Evolutionary conservation across 2,888 invertebrate species (phyloP).

Genomic region (Pristionchus japonicus): DNA sequence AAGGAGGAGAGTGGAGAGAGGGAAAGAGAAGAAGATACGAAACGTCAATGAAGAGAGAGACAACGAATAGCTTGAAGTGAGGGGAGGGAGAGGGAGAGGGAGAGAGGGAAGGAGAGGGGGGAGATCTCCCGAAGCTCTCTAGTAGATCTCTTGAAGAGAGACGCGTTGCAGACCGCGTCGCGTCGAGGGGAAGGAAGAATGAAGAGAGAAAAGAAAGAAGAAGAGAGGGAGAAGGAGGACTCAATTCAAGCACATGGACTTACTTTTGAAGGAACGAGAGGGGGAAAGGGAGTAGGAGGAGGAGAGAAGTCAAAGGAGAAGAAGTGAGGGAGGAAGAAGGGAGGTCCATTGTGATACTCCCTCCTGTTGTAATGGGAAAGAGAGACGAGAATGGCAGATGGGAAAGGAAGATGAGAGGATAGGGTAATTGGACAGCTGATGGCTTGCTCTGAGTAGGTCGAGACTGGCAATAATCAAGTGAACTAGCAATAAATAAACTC

Average conservation of each 20-base stretch:
- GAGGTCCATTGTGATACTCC: not conserved
- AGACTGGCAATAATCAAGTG: too few species aligned
- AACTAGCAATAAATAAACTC: too few species aligned
- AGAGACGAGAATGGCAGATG: not conserved
- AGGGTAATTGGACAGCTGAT: not conserved
- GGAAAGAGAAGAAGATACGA: not conserved
- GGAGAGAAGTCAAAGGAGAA: constrained; percentile 45
- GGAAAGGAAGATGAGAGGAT: not conserved
- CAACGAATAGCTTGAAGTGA: not conserved
- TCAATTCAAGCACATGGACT: constrained; percentile 27
- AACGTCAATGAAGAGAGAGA: constrained; percentile 31
- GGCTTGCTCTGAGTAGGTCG: not conserved
- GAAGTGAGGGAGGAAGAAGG: not conserved
- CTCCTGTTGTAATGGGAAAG: not conserved
- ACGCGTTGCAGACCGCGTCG: not conserved
- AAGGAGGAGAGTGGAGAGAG: constrained; percentile 27
- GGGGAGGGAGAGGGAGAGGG: constrained; percentile 18
- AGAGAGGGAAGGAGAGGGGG: not conserved
- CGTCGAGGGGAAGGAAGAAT: not conserved
- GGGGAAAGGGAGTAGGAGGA: not conserved
- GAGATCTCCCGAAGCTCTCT: constrained; percentile 24
- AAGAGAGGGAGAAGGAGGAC: constrained; percentile 11
- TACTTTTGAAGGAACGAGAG: constrained; percentile 21
- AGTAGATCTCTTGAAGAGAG: constrained; percentile 34
- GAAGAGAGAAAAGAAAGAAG: constrained; percentile 24